Evolutionary conservation across 1,140 invertebrate genomes (phyloP).

Genomic region (Papilio glaucus): DNA sequence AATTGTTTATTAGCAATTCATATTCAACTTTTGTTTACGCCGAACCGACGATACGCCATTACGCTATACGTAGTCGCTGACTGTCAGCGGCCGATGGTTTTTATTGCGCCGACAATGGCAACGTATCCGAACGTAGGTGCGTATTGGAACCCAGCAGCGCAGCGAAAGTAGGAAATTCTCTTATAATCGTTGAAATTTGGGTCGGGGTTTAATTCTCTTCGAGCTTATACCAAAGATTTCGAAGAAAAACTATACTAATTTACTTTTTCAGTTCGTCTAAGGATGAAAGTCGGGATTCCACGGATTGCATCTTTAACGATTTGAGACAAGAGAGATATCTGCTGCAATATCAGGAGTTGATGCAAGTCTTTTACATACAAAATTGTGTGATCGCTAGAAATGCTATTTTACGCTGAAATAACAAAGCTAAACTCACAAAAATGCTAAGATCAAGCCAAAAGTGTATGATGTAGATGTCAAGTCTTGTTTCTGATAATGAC

Average conservation of each 20-base stretch:
- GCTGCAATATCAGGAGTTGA: constrained; percentile 72
- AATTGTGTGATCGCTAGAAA: constrained; percentile 33
- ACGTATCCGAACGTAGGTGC: too few species aligned
- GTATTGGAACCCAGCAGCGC: too few species aligned
- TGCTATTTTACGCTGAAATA: neutral
- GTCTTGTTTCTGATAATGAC: too few species aligned
- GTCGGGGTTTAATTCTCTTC: neutral
- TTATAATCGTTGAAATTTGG: too few species aligned
- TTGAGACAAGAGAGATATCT: constrained; percentile 69
- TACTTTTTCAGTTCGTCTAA: constrained; percentile 40
- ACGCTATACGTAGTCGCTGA: too few species aligned
- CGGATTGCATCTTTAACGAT: constrained; percentile 73
- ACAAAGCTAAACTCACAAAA: neutral
- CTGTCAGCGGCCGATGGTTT: too few species aligned
- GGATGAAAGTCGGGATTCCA: constrained; percentile 43
- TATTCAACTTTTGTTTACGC: too few species aligned
- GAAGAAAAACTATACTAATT: neutral
- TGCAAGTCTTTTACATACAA: constrained; percentile 67
- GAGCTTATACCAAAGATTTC: neutral
- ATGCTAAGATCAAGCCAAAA: neutral
- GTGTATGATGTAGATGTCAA: too few species aligned
- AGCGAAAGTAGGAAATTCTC: too few species aligned
- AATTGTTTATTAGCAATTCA: too few species aligned
- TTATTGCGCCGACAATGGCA: too few species aligned
- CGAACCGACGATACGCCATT: too few species aligned